Evolutionary conservation across 2,113 vertebrate genomes (phyloP), one percentile per base, ranked within the genome.

Genomic region (Urocitellus parryii): DNA sequence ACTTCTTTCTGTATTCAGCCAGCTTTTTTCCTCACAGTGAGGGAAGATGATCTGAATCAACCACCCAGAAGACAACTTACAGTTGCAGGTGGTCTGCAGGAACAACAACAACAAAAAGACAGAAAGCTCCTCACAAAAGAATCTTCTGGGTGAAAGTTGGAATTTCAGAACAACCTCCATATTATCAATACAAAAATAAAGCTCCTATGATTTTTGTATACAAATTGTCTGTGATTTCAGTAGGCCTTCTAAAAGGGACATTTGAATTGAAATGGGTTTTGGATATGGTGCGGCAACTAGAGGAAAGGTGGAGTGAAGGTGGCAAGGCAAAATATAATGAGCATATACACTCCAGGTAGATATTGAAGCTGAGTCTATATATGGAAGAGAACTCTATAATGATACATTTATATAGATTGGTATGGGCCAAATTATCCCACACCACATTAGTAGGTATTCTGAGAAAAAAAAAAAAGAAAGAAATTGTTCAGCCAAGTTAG

Each of bases 1-100:
- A 7, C 97, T 97, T 96, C 86, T 96, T 97, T 97, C 92, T 68
- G 51, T 94, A 92, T 96, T 97, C 34, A 81, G 87, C 61, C 7
- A 96, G 32, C 74, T 37, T 96, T 93, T 98, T 88, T n/a, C 67
- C 67, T 58, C 58, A 80, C 81, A 78, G 88, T 67, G 45, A 88
- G 51, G 83, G n/a, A 95, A 93, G 86, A 83, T 72, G 89, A 70
- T 86, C 3, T 0, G 34, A 94, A 67, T 37, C 82, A 94, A 16
- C 61, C 82, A 91, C 95, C 70, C 72, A 72, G 29, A 78, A 94
- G 90, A 96, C 32, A 85, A 78, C 18, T 76, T 67, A 76, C 6
- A 82, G 56, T 88, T 73, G 72, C 81, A 97, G 80, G 88, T 95
- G 72, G 74, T 84, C 58, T 78, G 56, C 67, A 17, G 68, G 18